These are phyloP conservation scores for Takifugu bimaculatus DNA, from an alignment of 2,113 vertebrate species.

Conservation along the genomic window DNA sequence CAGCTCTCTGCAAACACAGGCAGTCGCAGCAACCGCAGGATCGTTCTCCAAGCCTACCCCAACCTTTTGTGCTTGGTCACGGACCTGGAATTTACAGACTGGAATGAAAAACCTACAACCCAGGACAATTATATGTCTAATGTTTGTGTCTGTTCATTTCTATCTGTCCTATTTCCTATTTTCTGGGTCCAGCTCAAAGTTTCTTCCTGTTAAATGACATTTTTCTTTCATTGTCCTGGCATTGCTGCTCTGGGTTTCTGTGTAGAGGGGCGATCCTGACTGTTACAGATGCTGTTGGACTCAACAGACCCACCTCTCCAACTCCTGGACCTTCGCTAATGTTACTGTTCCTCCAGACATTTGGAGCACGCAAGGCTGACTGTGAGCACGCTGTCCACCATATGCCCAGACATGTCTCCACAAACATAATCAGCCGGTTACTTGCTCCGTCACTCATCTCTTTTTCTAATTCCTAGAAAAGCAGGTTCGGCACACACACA, in stretches of 20 bases:
- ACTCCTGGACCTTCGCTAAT: neutral
- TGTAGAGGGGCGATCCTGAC: too few relatives aligned
- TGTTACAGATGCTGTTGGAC: too few relatives aligned
- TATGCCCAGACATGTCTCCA: conserved; percentile 44
- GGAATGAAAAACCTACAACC: too few relatives aligned
- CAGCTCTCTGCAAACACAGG: conserved; percentile 2
- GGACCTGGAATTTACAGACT: neutral
- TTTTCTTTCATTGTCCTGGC: too few relatives aligned
- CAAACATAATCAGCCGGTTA: conserved; percentile 20
- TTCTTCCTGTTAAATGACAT: too few relatives aligned
- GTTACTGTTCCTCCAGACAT: conserved; percentile 4
- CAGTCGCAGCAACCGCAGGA: conserved; percentile 1
- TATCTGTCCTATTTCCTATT: too few relatives aligned
- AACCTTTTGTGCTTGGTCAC: neutral
- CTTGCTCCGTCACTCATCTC: conserved; percentile 13
- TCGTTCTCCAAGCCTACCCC: neutral
- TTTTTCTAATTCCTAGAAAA: conserved; percentile 26
- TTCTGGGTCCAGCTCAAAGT: too few relatives aligned
- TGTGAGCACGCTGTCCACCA: conserved; percentile 10
- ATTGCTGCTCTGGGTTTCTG: too few relatives aligned
- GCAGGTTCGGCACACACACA: conserved; percentile 47
- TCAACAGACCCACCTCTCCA: conserved; percentile 13
- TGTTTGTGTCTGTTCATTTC: too few relatives aligned
- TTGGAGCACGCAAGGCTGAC: conserved; percentile 11
- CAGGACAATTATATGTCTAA: too few relatives aligned